These are phyloP conservation scores for Sinella curviseta DNA, from an alignment of 1,140 invertebrate species.

Conservation along the genomic window DNA sequence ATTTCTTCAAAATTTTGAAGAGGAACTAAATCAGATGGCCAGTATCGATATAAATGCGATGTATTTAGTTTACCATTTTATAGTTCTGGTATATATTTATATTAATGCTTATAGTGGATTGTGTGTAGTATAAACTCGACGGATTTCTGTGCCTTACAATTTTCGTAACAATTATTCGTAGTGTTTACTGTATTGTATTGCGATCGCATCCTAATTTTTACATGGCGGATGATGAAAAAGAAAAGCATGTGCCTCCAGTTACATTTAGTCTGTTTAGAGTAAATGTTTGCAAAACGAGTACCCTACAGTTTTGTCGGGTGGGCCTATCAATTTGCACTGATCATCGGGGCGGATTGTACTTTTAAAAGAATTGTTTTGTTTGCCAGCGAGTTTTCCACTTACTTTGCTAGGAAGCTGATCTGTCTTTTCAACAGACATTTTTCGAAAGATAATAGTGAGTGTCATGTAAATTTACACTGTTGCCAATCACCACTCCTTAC, in stretches of 20 bases:
- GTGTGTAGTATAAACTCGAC: too few relatives aligned
- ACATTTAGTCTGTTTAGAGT: not conserved
- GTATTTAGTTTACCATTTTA: not conserved
- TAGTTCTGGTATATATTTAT: too few relatives aligned
- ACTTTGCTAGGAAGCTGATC: not conserved
- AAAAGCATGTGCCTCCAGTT: too few relatives aligned
- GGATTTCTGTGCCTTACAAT: too few relatives aligned
- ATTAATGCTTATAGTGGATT: too few relatives aligned
- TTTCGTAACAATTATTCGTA: too few relatives aligned
- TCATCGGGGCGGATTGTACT: not conserved
- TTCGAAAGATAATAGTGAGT: not conserved
- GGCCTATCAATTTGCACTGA: conserved; percentile 6
- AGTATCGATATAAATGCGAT: not conserved
- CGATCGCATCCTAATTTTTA: not conserved
- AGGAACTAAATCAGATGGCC: not conserved
- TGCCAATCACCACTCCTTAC: not conserved
- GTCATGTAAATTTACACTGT: not conserved
- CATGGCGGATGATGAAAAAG: too few relatives aligned
- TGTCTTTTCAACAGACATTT: not conserved
- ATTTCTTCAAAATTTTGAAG: not conserved
- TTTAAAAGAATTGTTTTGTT: not conserved
- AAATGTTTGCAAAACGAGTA: conserved; percentile 7
- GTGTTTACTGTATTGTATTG: too few relatives aligned
- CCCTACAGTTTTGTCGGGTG: not conserved
- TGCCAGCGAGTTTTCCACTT: not conserved